These are phyloP conservation scores for Porites lutea DNA, from an alignment of 64 coral and sea anemone genomes.

Conservation along the genomic window DNA sequence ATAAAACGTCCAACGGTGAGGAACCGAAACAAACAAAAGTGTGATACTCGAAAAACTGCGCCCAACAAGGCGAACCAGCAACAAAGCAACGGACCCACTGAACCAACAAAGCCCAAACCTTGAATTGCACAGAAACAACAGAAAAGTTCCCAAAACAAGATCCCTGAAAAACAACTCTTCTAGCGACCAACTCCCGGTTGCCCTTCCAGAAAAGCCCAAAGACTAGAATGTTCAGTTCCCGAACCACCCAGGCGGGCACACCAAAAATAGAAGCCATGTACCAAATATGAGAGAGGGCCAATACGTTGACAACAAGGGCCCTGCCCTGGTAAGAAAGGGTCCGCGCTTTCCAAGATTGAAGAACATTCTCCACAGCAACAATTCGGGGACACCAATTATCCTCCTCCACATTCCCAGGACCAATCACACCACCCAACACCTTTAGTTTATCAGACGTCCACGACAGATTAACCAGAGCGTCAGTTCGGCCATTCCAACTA, in stretches of 20 bases:
- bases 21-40: background rate
- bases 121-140: background rate
- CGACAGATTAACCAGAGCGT: background rate
- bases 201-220: too few species aligned
- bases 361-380: background rate
- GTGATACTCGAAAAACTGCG: background rate
- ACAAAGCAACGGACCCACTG: background rate
- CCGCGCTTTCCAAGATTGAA: slow-evolving; percentile 16
- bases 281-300: slow-evolving; percentile 8
- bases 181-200: too few species aligned
- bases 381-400: background rate
- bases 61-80: background rate
- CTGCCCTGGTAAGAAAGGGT: slow-evolving; percentile 3
- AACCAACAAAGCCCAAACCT: background rate
- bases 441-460: background rate
- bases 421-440: background rate
- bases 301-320: slow-evolving; percentile 14
- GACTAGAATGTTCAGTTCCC: too few species aligned
- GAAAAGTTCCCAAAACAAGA: background rate
- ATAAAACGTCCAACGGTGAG: too few species aligned
- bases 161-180: background rate
- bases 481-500: background rate
- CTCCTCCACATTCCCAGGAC: background rate
- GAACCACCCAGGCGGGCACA: background rate
- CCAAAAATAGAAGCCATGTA: background rate